phyloP scores from a whole-genome alignment of 2,888 invertebrate species.

The Leptinotarsa juncta region DNA sequence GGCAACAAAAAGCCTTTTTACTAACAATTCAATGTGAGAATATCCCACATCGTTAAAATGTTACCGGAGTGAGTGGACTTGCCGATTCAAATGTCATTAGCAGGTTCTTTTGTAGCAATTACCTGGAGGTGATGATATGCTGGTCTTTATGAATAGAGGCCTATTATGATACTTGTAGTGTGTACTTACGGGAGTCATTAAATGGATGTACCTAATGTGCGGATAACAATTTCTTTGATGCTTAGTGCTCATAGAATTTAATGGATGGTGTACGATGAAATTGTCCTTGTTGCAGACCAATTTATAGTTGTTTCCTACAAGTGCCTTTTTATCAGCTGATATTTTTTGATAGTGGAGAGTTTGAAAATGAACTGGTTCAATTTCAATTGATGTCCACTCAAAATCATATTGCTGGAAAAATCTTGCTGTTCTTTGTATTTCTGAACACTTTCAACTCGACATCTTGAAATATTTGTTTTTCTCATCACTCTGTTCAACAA shows the following conservation, averaged over 20 bases:
- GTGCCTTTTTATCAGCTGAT: too few relatives aligned
- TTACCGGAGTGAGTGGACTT: slow-evolving; percentile 27
- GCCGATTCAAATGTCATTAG: slow-evolving; percentile 43
- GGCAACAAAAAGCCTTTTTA: slow-evolving; percentile 26
- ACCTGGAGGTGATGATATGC: slow-evolving; percentile 45
- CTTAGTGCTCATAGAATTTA: slow-evolving; percentile 26
- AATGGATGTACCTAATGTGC: slow-evolving; percentile 30
- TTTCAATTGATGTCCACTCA: too few relatives aligned
- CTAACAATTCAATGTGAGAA: slow-evolving; percentile 34
- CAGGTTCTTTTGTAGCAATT: slow-evolving; percentile 46
- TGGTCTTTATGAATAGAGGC: slow-evolving; percentile 22
- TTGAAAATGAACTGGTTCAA: too few relatives aligned
- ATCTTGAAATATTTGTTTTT: too few relatives aligned
- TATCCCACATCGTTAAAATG: slow-evolving; percentile 34
- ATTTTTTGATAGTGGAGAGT: too few relatives aligned
- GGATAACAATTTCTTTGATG: slow-evolving; percentile 37
- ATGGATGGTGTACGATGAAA: background rate
- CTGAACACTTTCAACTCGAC: too few relatives aligned
- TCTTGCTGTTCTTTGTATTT: too few relatives aligned
- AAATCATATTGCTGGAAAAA: too few relatives aligned
- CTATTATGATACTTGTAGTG: slow-evolving; percentile 24
- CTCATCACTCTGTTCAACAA: too few relatives aligned
- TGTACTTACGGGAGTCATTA: slow-evolving; percentile 32
- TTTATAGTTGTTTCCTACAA: too few relatives aligned
- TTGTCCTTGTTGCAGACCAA: background rate